Conservation (phyloP, 2,888 invertebrate species). For the Athalia rosae region DNA sequence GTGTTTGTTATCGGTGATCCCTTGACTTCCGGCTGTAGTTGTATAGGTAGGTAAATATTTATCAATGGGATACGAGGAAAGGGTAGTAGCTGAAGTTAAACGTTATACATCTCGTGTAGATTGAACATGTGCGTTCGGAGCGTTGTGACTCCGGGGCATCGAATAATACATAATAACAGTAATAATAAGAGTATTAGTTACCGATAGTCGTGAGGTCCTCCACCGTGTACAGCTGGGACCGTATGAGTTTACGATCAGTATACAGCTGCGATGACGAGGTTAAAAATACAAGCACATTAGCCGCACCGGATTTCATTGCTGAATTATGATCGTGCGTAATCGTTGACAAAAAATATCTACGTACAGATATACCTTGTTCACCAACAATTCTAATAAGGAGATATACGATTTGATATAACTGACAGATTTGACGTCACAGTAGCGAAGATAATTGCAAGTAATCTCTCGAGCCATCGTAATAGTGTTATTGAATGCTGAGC, state of each 20-base stretch:
- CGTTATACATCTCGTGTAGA: neutral
- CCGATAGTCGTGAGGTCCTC: conserved; percentile 3
- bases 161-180: conserved; percentile 4
- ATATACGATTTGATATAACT: neutral
- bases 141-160: conserved; percentile 1
- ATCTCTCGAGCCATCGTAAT: conserved; percentile 1
- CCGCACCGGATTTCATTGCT: neutral
- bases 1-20: conserved; percentile 43
- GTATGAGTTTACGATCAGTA: neutral
- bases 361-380: too few species aligned
- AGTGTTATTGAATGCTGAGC: conserved; percentile 38
- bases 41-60: conserved; percentile 38
- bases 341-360: too few species aligned
- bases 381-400: neutral
- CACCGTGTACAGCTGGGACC: neutral
- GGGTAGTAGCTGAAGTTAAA: too few species aligned
- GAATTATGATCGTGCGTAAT: too few species aligned
- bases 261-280: neutral
- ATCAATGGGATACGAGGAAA: conserved; percentile 38
- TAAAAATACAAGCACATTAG: neutral
- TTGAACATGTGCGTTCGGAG: neutral
- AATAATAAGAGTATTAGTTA: conserved; percentile 15
- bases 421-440: conserved; percentile 35
- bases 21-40: conserved; percentile 41
- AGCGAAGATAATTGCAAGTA: conserved; percentile 21